Base-by-base conservation (phyloP, 2,888 invertebrate genomes). In the Amblyteles armatorius region DNA sequence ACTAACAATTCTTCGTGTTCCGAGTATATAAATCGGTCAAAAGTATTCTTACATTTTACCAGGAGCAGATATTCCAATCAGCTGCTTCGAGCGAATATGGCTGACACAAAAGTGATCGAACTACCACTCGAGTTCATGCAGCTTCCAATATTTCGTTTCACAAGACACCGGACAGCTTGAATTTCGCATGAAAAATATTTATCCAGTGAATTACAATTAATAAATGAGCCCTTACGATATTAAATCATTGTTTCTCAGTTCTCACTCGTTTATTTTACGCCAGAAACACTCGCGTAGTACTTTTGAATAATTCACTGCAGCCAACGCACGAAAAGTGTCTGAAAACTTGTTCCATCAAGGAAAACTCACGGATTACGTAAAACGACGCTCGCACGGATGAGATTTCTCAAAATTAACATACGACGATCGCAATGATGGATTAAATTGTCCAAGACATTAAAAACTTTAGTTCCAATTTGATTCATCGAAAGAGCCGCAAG, bases 71-170 rank as follows among this genome's bases (percentile, higher is more conserved):
- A 50, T 85, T 85, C 71, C 86, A 83, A 85, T 87, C 87, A 84
- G 83, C 86, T 87, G 83, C 60, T 60, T 40, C 9, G 60, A 57
- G 81, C 84, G 57, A 83, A 83, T 83, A 86, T 87, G 87, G 87
- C 86, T 29, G 86, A 83, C 60, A 67, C 26, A 55, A 65, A 55
- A 83, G 55, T 69, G 67, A 79, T 82, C 86, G 60, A 86, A 74
- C n/a, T 60, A 85, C 83, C 26, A 48, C 83, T 40, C 13, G 52
- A 72, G 63, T 85, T 22, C 68, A 73, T n/a, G 9, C 6, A 71
- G 2, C 52, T 16, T 52, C 29, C 7, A 48, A 13, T 29, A 60
- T 40, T 40, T 57, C 16, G 22, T 63, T 55, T 29, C 11, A 44
- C 36, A 7, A 52, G 0, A 4, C 16, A 13, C 74, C 2, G n/a